These are phyloP conservation scores for Spodoptera littoralis DNA, from an alignment of 2,888 invertebrate species.

Conservation along the genomic window DNA sequence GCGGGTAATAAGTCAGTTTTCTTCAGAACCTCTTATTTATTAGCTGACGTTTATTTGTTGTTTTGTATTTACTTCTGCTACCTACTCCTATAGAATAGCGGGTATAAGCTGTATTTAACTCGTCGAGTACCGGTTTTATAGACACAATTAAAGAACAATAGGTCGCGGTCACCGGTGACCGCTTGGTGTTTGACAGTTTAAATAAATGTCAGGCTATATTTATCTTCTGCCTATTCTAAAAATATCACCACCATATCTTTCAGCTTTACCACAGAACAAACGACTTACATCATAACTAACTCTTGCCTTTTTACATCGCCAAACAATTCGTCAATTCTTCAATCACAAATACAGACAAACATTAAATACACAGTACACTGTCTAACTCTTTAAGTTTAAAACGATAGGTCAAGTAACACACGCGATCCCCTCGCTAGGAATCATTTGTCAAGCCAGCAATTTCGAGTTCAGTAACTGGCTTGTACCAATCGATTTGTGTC, in stretches of 20 bases:
- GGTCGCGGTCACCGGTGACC: too few relatives aligned
- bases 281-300: too few relatives aligned
- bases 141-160: too few relatives aligned
- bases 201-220: too few relatives aligned
- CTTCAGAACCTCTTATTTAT: slow-evolving; percentile 31
- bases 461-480: slow-evolving; percentile 52
- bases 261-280: too few relatives aligned
- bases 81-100: too few relatives aligned
- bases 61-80: background rate
- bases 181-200: too few relatives aligned
- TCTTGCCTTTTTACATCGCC: too few relatives aligned
- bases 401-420: slow-evolving; percentile 32
- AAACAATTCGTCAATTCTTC: background rate
- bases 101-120: too few relatives aligned
- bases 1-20: slow-evolving; percentile 39
- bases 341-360: slow-evolving; percentile 6
- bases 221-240: too few relatives aligned
- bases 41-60: slow-evolving; percentile 8
- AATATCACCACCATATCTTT: too few relatives aligned
- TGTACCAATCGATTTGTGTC: slow-evolving; percentile 67
- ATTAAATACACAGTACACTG: slow-evolving; percentile 7
- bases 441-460: slow-evolving; percentile 60
- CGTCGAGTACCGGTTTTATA: too few relatives aligned
- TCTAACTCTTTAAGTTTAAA: slow-evolving; percentile 28
- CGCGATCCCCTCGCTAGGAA: slow-evolving; percentile 39